Conservation (phyloP, 1,140 invertebrate species). For the Himalopsyche phryganea region DNA sequence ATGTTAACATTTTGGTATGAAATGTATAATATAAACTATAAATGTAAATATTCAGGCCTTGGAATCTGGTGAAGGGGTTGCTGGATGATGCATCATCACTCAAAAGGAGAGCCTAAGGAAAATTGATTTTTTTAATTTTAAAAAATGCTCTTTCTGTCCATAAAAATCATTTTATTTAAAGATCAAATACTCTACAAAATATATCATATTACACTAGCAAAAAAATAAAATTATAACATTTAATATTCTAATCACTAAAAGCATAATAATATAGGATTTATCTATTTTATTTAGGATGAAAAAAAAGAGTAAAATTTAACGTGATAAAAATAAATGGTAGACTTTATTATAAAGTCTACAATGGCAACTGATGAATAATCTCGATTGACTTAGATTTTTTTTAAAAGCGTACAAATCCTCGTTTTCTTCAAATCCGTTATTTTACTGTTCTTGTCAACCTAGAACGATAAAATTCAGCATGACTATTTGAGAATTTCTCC, state of each 20-base stretch:
- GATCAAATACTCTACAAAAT: neutral
- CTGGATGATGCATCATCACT: conserved; percentile 7
- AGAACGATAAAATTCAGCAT: conserved; percentile 22
- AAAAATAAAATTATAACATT: no score
- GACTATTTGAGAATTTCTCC: no score
- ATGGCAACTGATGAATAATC: no score
- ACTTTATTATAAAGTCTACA: neutral
- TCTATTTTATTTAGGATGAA: no score
- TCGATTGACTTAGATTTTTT: neutral
- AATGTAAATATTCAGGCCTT: no score
- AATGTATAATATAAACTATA: no score
- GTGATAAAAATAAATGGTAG: no score
- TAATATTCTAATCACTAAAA: no score
- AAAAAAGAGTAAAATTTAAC: no score
- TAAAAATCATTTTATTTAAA: neutral
- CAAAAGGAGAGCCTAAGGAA: conserved; percentile 35
- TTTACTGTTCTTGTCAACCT: conserved; percentile 16
- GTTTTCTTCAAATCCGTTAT: conserved; percentile 16
- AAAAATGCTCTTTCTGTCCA: neutral
- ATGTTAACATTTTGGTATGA: no score
- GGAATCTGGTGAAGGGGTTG: no score
- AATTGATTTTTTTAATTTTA: conserved; percentile 23
- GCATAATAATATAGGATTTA: no score
- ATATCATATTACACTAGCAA: neutral
- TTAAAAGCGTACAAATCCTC: conserved; percentile 3